Evolutionary conservation across 2,113 vertebrate species (phyloP), one percentile per base, ranked within the genome.

Genomic region (Anolis carolinensis): DNA sequence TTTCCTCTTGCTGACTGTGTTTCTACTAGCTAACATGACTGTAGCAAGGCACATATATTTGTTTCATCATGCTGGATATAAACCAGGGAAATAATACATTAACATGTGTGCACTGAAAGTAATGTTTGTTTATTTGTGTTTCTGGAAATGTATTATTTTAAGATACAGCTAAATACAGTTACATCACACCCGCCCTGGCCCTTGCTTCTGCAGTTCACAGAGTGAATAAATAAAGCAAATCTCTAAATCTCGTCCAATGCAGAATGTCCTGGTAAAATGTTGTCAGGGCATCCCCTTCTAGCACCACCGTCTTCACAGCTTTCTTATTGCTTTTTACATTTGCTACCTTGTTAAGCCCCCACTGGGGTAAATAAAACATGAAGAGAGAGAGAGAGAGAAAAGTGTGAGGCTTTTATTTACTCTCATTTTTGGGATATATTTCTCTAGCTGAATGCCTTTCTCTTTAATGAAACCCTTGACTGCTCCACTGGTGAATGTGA

Each of bases 381-480:
- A 95, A 94, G 93, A 92, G 93, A 93, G 94, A 94, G 85, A 92
- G 94, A 92, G 93, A 92, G 94, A 92, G 92, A 92, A 93, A 95
- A 95, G 93, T 92, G 93, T 94, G 93, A 91, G 90, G 89, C 93
- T 94, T 93, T 95, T 95, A 95, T 95, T 94, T 95, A 95, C 94
- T 95, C 94, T 94, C 94, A 89, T 94, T 95, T 96, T 96, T 95
- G 93, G 93, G 95, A 96, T 96, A 94, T 96, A 95, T 96, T 97
- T 96, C 95, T 96, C 94, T 94, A 95, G 95, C 95, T 93, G 96
- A 96, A 94, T 96, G 96, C 95, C 95, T 96, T 93, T 95, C 92
- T 94, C 95, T 96, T 97, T 97, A 97, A 97, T 97, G 96, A 97
- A 97, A 97, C 95, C 95, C 96, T 95, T 96, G 95, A 95, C 95